Conservation (phyloP, 2,797 vertebrate genomes). For the Lutjanus argentimaculatus region DNA sequence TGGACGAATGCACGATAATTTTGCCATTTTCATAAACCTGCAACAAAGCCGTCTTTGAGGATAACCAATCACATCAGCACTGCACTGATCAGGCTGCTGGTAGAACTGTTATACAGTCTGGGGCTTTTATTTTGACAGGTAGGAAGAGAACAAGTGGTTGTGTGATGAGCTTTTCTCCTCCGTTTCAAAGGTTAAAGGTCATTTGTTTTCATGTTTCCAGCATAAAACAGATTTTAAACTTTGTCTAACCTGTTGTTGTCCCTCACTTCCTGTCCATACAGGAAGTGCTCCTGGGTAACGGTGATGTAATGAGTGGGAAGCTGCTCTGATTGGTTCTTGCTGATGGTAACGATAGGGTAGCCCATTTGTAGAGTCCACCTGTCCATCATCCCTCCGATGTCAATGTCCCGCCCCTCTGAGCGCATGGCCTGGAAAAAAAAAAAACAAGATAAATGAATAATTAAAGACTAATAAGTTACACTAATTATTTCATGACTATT, state of each 20-base stretch:
- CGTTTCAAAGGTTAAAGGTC: too few relatives aligned
- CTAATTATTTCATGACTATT: not conserved
- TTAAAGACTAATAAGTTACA: not conserved
- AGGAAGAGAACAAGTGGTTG: too few relatives aligned
- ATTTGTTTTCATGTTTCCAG: too few relatives aligned
- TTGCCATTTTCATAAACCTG: too few relatives aligned
- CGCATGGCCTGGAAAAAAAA: conserved; percentile 88
- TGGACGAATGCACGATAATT: too few relatives aligned
- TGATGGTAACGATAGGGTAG: conserved; percentile 95
- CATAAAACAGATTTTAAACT: not conserved
- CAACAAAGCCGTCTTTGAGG: too few relatives aligned
- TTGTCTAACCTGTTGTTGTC: conserved; percentile 88
- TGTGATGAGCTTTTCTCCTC: too few relatives aligned
- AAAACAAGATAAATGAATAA: not conserved
- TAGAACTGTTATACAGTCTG: too few relatives aligned
- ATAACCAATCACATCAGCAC: too few relatives aligned
- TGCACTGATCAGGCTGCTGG: too few relatives aligned
- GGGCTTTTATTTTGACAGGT: too few relatives aligned
- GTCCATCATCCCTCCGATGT: conserved; percentile 97
- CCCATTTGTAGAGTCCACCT: conserved; percentile 99
- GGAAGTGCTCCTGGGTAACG: conserved; percentile 94
- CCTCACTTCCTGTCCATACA: conserved; percentile 91
- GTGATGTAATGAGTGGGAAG: conserved; percentile 83
- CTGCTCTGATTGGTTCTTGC: conserved; percentile 91
- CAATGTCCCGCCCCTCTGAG: conserved; percentile 93